Base-by-base conservation (phyloP, 2,888 invertebrate species). In the Cinara cedri region DNA sequence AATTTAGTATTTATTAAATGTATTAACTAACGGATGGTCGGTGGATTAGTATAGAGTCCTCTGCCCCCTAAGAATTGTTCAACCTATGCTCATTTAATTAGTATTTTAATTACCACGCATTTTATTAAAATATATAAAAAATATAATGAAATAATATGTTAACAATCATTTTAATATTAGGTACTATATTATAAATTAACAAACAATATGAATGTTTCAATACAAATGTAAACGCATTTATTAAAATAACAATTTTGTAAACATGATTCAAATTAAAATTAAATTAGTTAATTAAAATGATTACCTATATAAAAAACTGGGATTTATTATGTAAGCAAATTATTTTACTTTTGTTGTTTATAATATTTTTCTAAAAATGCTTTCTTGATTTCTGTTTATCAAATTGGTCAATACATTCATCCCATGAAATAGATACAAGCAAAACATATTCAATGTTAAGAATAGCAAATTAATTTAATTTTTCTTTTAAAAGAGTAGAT, bases 401-500 rank as follows among this genome's bases (percentile, higher is more conserved):
- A 10, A 42, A 42, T 62, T 62, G 42, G 62, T 62, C 62, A 42
- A 62, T 42, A n/a, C 62, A 62, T n/a, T 62, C 13, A 62, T n/a
- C 42, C 34, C 42, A 62, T 62, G 42, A 62, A n/a, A 62, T 62
- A 42, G 42, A 62, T 42, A n/a, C 11, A 62, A 42, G 42, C 19
- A 62, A 42, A 19, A 62, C 3, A 62, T 34, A n/a, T 24, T 62
- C 16, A 62, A n/a, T 62, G 16, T 62, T 62, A n/a, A 63, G 19
- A 63, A 63, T 2, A 42, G 42, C 11, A 19, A 11, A 44, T 63
- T 10, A 44, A 63, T 63, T 63, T 42, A 63, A 63, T 63, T 63
- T 63, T 42, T 63, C 63, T 63, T 44, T 42, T 63, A 19, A 63
- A 63, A 63, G 24, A 63, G 34, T 63, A n/a, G n/a, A 63, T 42